Percentiles rank a stretch among this genome's conserved stretches.
Conservation (phyloP, 2,113 vertebrate genomes). For the Lepus timidus region DNA sequence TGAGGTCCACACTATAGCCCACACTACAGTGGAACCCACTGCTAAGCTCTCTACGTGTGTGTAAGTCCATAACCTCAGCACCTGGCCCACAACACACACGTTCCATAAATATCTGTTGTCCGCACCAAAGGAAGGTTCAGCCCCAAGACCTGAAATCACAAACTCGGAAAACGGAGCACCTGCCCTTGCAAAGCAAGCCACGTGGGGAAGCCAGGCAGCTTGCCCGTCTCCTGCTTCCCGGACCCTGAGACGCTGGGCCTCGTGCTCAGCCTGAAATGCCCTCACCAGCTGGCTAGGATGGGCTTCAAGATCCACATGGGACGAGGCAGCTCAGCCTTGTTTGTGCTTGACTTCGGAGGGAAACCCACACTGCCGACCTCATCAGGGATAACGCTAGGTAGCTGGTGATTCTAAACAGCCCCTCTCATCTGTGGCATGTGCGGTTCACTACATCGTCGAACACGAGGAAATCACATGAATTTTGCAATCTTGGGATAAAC, state of each 20-base stretch:
- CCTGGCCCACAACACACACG: background rate
- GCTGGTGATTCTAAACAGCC: too few relatives aligned
- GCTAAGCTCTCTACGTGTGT: background rate
- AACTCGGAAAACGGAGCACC: background rate
- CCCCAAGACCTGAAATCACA: background rate
- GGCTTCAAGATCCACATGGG: too few relatives aligned
- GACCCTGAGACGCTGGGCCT: too few relatives aligned
- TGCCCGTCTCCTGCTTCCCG: too few relatives aligned
- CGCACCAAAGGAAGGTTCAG: background rate
- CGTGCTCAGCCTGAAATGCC: too few relatives aligned
- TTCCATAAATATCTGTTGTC: background rate
- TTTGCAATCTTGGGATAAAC: background rate
- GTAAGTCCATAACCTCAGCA: background rate
- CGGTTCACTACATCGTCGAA: too few relatives aligned
- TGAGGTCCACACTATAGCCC: too few relatives aligned
- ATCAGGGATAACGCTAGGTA: background rate
- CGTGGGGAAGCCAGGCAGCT: background rate
- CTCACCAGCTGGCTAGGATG: too few relatives aligned
- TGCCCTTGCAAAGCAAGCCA: background rate
- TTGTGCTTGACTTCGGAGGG: too few relatives aligned
- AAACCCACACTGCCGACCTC: background rate
- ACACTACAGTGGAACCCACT: background rate
- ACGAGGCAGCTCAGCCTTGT: too few relatives aligned
- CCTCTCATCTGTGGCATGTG: too few relatives aligned
- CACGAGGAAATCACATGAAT: too few relatives aligned